A percentile compares a stretch with the other conserved stretches of the same genome.
These are phyloP conservation scores for Dascillus cervinus DNA, from an alignment of 2,888 invertebrate species.

Conservation along the genomic window DNA sequence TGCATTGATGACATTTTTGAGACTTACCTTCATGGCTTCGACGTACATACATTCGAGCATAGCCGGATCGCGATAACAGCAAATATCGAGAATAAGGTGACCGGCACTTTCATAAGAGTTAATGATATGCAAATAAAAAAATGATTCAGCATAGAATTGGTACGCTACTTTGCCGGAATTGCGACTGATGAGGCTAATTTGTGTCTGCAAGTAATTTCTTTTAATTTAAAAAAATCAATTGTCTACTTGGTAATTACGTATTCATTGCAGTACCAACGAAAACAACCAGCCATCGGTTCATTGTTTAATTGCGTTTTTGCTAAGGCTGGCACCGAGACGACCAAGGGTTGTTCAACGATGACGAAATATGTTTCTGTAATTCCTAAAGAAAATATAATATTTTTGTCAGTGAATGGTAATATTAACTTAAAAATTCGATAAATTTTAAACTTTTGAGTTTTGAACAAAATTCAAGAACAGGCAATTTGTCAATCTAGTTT, in stretches of 20 bases:
- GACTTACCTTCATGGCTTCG: conserved; percentile 63
- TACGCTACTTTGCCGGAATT: conserved; percentile 48
- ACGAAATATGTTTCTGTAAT: conserved; percentile 82
- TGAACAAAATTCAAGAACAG: no score
- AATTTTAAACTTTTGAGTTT: no score
- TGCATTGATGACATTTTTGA: not conserved
- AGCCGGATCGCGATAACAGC: conserved; percentile 72
- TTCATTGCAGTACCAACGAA: conserved; percentile 70
- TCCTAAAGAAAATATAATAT: conserved; percentile 36
- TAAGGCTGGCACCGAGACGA: conserved; percentile 57
- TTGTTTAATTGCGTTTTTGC: conserved; percentile 54
- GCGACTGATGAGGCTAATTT: conserved; percentile 47
- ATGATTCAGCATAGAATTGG: conserved; percentile 56
- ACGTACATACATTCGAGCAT: conserved; percentile 83
- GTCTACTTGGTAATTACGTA: conserved; percentile 42
- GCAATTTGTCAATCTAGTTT: no score
- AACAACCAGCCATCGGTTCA: conserved; percentile 57
- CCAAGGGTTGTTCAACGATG: conserved; percentile 82
- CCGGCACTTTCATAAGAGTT: conserved; percentile 68
- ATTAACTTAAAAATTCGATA: no score
- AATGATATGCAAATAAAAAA: conserved; percentile 81
- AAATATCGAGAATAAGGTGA: conserved; percentile 67
- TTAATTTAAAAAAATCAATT: conserved; percentile 1
- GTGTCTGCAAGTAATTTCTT: conserved; percentile 40
- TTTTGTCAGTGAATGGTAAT: no score